Base-by-base conservation (phyloP, 2,113 vertebrate species). In the Chaenocephalus aceratus region DNA sequence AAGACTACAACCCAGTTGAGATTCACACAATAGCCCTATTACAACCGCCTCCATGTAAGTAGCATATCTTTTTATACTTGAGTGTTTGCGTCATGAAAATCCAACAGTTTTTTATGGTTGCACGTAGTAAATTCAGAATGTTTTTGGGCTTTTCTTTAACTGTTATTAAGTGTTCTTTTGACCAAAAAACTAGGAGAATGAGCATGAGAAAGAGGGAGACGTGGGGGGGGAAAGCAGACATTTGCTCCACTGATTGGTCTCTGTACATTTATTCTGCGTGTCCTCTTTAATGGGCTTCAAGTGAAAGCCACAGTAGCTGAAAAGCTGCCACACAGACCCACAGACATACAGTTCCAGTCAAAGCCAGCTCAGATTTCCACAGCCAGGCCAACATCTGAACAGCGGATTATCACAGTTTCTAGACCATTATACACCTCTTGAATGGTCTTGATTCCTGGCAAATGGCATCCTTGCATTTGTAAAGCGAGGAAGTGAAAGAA, bases 331-430 rank as follows among this genome's bases (percentile, higher is more conserved):
- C 81, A 80, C 59, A 82, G 53, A 67, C 26, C 51, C 61, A 54
- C 65, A 75, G 79, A 79, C 77, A 83, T 79, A 78, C 67, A 83
- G 74, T 82, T 82, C 67, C 79, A 84, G 36, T 71, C 44, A 57
- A 83, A 81, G 59, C 66, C 71, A 82, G 86, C 80, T 90, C 79
- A 54, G 63, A 84, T 90, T 91, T 88, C 88, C 88, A 67, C 51
- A 0, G 86, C 61, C 63, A 54, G 36, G 86, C 74, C 83, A 82
- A 78, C 86, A 88, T 94, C 83, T 87, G 67, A 90, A 89, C 85
- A 79, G 80, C 16, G 8, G 89, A 90, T 91, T 91, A 91, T 89
- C 87, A 67, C 88, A 86, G 85, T 77, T 89, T 89, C 83, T 91
- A 80, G 77, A 89, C 90, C 78, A 68, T 88, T 91, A 72, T 86